A percentile compares a stretch with the other conserved stretches of the same genome.
Conservation (phyloP, 2,888 invertebrate genomes). For the Icerya purchasi region DNA sequence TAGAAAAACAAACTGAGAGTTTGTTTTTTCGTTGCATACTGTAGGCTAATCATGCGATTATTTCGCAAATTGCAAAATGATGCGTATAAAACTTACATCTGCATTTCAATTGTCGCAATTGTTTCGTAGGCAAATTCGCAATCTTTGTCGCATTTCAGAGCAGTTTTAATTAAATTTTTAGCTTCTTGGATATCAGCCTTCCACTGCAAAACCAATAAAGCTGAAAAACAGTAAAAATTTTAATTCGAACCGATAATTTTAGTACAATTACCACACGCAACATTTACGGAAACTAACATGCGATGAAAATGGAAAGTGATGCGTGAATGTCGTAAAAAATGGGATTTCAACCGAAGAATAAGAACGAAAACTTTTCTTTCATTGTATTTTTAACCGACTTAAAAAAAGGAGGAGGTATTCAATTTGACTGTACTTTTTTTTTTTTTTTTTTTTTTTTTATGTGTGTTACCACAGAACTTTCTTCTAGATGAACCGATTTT, state of each 20-base stretch:
- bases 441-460: too few species aligned
- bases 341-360: neutral
- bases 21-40: too few species aligned
- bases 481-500: too few species aligned
- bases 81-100: conserved; percentile 35
- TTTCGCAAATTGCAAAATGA: too few species aligned
- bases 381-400: too few species aligned
- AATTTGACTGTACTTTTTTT: too few species aligned
- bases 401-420: too few species aligned
- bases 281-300: neutral
- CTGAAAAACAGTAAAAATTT: too few species aligned
- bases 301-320: neutral
- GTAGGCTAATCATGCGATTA: too few species aligned
- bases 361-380: too few species aligned
- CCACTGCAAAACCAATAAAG: conserved; percentile 53
- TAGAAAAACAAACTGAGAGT: neutral
- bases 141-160: conserved; percentile 68
- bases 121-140: conserved; percentile 92
- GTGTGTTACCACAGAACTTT: too few species aligned
- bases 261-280: neutral
- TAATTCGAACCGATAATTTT: too few species aligned
- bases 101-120: conserved; percentile 82
- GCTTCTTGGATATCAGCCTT: conserved; percentile 61
- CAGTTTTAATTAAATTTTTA: conserved; percentile 51
- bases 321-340: neutral